phyloP scores from a whole-genome alignment of 2,113 vertebrate species.

The Cynoglossus semilaevis region DNA sequence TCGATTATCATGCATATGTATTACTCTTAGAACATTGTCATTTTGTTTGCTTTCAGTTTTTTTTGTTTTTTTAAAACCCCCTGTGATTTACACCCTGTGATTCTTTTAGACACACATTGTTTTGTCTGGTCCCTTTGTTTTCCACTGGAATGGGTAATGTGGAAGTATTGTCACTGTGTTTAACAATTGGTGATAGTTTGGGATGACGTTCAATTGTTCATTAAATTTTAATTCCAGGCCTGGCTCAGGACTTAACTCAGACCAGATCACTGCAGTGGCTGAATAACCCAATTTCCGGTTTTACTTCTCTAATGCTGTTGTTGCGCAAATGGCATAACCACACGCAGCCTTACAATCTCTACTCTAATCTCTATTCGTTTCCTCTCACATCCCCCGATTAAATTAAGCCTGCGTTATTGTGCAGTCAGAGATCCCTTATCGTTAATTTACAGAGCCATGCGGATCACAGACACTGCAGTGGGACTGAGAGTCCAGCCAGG shows the following conservation, averaged over 20 bases:
- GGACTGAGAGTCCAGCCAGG: slow-evolving; percentile 83
- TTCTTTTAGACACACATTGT: slow-evolving; percentile 81
- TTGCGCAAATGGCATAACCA: slow-evolving; percentile 26
- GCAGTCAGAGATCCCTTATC: slow-evolving; percentile 10
- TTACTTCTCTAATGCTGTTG: slow-evolving; percentile 25
- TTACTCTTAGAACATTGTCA: slow-evolving; percentile 75
- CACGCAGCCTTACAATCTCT: slow-evolving; percentile 31
- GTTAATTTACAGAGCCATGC: not conserved
- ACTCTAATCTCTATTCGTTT: slow-evolving; percentile 19
- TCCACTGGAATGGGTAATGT: slow-evolving; percentile 93
- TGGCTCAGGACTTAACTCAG: slow-evolving; percentile 75
- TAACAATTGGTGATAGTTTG: slow-evolving; percentile 75
- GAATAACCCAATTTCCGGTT: slow-evolving; percentile 40
- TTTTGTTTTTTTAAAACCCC: slow-evolving; percentile 47
- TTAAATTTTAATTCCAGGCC: slow-evolving; percentile 75
- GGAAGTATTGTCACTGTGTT: slow-evolving; percentile 89
- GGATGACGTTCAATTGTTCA: slow-evolving; percentile 65
- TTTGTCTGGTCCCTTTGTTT: slow-evolving; percentile 83
- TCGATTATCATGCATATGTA: slow-evolving; percentile 83
- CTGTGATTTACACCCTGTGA: slow-evolving; percentile 81
- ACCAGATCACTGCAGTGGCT: slow-evolving; percentile 69
- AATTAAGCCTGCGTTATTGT: slow-evolving; percentile 16
- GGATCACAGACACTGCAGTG: slow-evolving; percentile 69
- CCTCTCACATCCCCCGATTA: slow-evolving; percentile 12
- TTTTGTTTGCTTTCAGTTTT: slow-evolving; percentile 76